phyloP scores from a whole-genome alignment of 2,888 invertebrate species.

The Carabus problematicus region DNA sequence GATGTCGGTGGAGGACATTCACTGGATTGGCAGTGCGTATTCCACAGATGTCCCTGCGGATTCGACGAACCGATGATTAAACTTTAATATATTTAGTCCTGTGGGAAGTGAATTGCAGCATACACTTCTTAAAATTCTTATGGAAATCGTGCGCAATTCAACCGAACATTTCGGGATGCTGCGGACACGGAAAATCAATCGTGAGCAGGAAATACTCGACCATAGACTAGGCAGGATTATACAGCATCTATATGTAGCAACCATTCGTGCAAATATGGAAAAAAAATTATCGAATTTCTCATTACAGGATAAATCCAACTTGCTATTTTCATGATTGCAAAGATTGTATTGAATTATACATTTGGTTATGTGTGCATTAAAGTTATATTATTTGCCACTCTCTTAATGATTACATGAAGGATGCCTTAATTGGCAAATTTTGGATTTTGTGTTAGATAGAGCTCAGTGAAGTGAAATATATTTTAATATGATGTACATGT shows the following conservation, averaged over 20 bases:
- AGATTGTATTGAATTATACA: no score
- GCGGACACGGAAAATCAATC: slow-evolving; percentile 1
- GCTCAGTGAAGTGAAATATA: no score
- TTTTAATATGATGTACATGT: no score
- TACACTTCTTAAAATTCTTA: slow-evolving; percentile 19
- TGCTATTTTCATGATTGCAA: no score
- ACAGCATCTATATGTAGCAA: neutral
- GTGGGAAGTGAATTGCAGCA: slow-evolving; percentile 16
- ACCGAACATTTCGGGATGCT: neutral
- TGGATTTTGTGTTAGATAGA: no score
- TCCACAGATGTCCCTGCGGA: slow-evolving; percentile 14
- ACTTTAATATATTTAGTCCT: slow-evolving; percentile 26
- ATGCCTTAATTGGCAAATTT: no score
- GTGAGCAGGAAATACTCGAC: neutral
- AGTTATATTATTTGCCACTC: no score
- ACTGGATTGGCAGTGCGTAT: slow-evolving; percentile 3
- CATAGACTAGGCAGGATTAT: no score
- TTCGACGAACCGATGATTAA: slow-evolving; percentile 24
- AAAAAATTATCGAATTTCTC: slow-evolving; percentile 4
- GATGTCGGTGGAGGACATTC: no score
- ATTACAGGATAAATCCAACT: no score
- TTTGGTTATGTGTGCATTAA: no score
- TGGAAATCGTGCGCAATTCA: slow-evolving; percentile 2
- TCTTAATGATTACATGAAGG: no score
- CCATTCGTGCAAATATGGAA: neutral